phyloP scores from a whole-genome alignment of 30 jellyfish, hydroid and myxozoan species.

The Hydractinia echinata region DNA sequence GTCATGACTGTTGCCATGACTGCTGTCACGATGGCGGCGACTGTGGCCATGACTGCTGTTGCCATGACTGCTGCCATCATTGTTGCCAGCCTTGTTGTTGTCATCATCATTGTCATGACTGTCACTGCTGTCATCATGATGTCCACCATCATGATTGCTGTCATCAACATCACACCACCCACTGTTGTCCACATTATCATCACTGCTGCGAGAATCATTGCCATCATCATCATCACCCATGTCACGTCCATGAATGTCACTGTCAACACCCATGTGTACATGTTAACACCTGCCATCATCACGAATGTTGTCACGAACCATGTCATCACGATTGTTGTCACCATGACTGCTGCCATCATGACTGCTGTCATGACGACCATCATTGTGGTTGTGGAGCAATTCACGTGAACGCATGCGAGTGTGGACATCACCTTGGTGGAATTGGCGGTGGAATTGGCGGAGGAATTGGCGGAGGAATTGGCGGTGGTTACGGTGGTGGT shows the following conservation, averaged over 20 bases:
- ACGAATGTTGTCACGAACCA: background rate
- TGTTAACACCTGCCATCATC: constrained; percentile 27
- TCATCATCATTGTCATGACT: constrained; percentile 36
- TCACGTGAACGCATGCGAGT: constrained; percentile 18
- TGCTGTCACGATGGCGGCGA: background rate
- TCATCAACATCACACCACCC: constrained; percentile 35
- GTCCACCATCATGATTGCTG: constrained; percentile 47
- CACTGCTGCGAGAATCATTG: constrained; percentile 28
- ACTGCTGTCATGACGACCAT: constrained; percentile 15
- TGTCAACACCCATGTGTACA: constrained; percentile 42
- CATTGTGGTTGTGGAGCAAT: background rate
- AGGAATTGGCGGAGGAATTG: background rate
- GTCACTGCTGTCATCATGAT: constrained; percentile 34
- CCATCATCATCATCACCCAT: constrained; percentile 38
- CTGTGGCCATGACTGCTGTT: background rate
- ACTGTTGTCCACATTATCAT: constrained; percentile 29
- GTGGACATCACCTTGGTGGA: constrained; percentile 18
- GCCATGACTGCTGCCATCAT: background rate
- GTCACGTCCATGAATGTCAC: constrained; percentile 32
- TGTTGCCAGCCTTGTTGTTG: constrained; percentile 32
- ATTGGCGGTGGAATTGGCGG: background rate
- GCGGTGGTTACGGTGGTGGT: constrained; percentile 14
- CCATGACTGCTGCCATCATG: constrained; percentile 17
- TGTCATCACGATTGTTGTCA: background rate
- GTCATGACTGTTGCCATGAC: constrained; percentile 2